Evolutionary conservation across 2,113 vertebrate genomes (phyloP).

Genomic region (Perccottus glenii): DNA sequence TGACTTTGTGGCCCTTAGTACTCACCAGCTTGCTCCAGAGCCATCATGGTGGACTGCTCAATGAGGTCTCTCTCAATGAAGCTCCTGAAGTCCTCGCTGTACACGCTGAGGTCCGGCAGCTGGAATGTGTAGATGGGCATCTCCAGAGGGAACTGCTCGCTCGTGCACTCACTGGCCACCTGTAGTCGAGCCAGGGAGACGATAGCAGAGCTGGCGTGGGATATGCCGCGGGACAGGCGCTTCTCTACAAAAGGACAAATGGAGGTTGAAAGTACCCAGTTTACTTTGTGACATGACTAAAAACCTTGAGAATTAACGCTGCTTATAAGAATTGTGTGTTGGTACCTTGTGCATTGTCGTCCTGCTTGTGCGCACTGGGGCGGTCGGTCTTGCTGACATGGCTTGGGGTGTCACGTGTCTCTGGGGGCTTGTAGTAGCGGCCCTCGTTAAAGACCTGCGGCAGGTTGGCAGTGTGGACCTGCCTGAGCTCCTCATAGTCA

Average conservation of each 20-base stretch:
- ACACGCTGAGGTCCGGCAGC: constrained; percentile 95
- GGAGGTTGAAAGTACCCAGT: not conserved
- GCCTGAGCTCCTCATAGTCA: constrained; percentile 95
- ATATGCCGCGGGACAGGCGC: constrained; percentile 96
- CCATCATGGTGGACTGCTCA: constrained; percentile 97
- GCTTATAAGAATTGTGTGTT: no score
- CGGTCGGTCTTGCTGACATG: constrained; percentile 79
- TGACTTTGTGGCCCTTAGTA: not conserved
- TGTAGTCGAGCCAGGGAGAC: constrained; percentile 95
- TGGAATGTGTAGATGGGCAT: constrained; percentile 99
- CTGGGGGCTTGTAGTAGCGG: constrained; percentile 83
- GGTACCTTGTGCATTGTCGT: constrained; percentile 82
- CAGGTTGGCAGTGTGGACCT: constrained; percentile 94
- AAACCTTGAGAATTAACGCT: no score
- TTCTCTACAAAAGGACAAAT: constrained; percentile 82
- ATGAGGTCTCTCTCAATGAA: constrained; percentile 97
- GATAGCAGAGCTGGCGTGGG: constrained; percentile 98
- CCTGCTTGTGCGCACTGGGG: constrained; percentile 86
- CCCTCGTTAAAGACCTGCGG: constrained; percentile 95
- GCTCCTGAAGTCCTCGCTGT: constrained; percentile 97
- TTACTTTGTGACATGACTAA: no score
- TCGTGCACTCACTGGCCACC: constrained; percentile 92
- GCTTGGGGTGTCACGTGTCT: constrained; percentile 80
- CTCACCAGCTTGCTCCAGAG: constrained; percentile 96
- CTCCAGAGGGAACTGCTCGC: constrained; percentile 94